phyloP scores from a whole-genome alignment of 2,797 vertebrate genomes.

The Cynopterus sphinx region DNA sequence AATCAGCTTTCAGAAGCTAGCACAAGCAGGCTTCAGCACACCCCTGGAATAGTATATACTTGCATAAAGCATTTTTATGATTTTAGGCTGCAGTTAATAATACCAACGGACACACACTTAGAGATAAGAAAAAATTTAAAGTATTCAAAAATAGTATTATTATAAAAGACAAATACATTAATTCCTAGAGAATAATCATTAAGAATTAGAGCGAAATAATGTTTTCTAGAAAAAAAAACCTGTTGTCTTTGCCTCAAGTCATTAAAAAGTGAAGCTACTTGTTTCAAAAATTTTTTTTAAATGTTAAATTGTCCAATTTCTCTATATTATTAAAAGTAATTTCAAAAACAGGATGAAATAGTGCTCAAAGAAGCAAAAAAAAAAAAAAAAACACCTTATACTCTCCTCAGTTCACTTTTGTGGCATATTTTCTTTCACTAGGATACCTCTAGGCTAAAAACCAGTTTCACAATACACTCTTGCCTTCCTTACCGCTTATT shows the following conservation, averaged over 20 bases:
- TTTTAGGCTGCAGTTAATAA: neutral
- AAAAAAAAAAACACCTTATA: neutral
- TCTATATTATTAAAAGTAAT: neutral
- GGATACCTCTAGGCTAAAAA: neutral
- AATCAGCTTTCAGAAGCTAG: neutral
- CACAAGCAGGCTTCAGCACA: neutral
- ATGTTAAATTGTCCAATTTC: neutral
- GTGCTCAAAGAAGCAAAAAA: neutral
- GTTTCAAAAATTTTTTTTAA: neutral
- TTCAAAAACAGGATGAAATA: neutral
- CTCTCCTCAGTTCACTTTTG: neutral
- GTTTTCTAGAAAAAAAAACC: no score
- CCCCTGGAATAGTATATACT: neutral
- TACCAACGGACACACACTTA: neutral
- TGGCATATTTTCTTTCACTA: constrained; percentile 28
- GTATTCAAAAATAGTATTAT: neutral
- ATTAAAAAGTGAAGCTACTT: neutral
- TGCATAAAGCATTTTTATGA: neutral
- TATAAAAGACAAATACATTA: neutral
- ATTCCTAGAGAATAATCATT: neutral
- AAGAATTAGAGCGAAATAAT: neutral
- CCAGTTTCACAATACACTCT: neutral
- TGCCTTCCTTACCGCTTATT: neutral
- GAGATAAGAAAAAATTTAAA: neutral
- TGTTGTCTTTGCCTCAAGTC: neutral